phyloP scores from a whole-genome alignment of 2,113 vertebrate genomes.

The Ia io region DNA sequence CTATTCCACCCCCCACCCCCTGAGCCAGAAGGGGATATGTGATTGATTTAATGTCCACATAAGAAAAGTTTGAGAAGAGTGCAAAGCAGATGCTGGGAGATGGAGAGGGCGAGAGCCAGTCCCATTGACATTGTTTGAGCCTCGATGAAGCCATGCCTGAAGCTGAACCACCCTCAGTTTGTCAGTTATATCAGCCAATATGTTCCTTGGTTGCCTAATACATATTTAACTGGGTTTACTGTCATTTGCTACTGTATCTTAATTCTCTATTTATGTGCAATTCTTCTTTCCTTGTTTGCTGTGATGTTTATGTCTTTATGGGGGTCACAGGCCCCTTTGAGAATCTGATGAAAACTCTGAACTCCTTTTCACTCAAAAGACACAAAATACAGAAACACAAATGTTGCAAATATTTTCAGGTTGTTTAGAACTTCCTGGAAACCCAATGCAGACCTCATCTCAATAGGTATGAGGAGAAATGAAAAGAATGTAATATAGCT shows the following conservation, averaged over 20 bases:
- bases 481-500: not conserved
- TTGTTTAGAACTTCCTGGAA: not conserved
- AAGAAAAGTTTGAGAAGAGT: not conserved
- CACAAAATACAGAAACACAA: not conserved
- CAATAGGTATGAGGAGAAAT: not conserved
- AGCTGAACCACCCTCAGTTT: not conserved
- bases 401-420: not conserved
- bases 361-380: not conserved
- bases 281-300: not conserved
- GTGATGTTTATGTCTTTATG: not conserved
- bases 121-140: not conserved
- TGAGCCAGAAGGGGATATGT: not conserved
- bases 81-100: not conserved
- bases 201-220: not conserved
- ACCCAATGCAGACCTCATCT: not conserved
- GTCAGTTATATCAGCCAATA: not conserved
- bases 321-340: not conserved
- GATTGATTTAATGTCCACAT: not conserved
- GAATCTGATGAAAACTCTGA: not conserved
- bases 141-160: not conserved
- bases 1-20: not conserved
- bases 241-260: not conserved
- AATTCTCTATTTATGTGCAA: not conserved
- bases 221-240: not conserved
- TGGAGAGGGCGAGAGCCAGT: fast-evolving